Base-by-base conservation (phyloP, 2,797 vertebrate genomes). In the Centropyge bicolor region DNA sequence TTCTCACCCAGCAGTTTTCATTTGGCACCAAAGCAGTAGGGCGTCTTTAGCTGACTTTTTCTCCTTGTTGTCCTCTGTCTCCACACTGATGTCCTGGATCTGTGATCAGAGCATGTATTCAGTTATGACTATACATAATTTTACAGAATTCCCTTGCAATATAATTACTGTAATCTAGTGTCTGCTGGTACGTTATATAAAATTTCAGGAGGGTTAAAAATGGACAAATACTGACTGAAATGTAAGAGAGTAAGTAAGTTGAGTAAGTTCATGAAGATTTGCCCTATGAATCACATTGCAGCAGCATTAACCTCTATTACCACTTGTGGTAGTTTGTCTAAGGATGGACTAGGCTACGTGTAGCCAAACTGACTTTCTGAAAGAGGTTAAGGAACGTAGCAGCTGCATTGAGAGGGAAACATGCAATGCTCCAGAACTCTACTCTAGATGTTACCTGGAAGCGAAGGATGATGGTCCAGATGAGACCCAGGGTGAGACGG, bases 1-100 rank as follows among this genome's bases (percentile, higher is more conserved):
- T 79, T 81, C 84, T 94, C 77, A 98, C 98, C 98, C 98, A 0
- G 97, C 97, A 0, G 97, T 98, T 91, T 99, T 98, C 97, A 98
- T 98, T 93, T 98, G 97, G 91, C 97, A 98, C 97, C 97, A 98
- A 61, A 98, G 95, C 80, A 98, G 94, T 83, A 98, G 94, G 4
- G 98, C 98, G 2, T 99, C 98, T 94, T 99, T 99, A 81, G 98
- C 98, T 0, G 97, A 98, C 75, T 98, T 98, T 78, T 97, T 97
- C 92, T 99, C 97, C 88, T 97, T 97, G 89, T 97, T 99, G 92
- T 98, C 98, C 83, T 95, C 97, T 0, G 97, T 98, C 90, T 97
- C 98, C 82, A 99, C 97, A 8, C 97, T 98, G 92, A 99, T 99
- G 92, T 99, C 98, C 84, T 99, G 97, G 89, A 99, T 99, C 98